Conservation (phyloP, 2,797 vertebrate species). For the Acanthis flammea region DNA sequence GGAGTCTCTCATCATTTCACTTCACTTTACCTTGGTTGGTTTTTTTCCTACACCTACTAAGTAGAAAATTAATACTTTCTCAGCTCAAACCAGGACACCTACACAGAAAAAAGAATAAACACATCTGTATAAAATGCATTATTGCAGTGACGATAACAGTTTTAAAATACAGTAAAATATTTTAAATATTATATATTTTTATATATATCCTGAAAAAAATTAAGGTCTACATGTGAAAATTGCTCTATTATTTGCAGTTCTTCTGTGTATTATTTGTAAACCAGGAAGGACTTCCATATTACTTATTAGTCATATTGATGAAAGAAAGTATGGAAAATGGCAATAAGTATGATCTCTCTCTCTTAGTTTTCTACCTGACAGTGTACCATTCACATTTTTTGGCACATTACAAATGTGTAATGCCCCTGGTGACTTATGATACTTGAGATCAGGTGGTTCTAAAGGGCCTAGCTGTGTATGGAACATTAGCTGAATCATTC, state of each 20-base stretch:
- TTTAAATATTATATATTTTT: background rate
- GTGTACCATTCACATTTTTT: background rate
- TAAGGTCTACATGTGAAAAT: background rate
- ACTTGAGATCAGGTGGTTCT: background rate
- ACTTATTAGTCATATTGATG: background rate
- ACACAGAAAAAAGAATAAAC: background rate
- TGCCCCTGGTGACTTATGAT: rapidly evolving
- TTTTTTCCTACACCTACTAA: background rate
- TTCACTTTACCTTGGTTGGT: background rate
- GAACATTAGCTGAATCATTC: background rate
- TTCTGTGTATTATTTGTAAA: background rate
- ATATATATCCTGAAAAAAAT: background rate
- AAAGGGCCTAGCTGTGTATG: background rate
- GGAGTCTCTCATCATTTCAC: background rate
- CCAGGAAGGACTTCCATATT: background rate
- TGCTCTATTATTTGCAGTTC: background rate
- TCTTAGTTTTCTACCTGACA: background rate
- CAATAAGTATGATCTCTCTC: background rate
- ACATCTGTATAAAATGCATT: background rate
- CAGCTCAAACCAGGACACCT: background rate
- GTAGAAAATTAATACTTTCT: background rate
- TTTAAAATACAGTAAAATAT: background rate
- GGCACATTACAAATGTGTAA: background rate
- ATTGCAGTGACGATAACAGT: background rate
- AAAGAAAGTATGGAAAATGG: background rate